Base-by-base conservation (phyloP, 2,113 vertebrate genomes). In the Phoxinus phoxinus region DNA sequence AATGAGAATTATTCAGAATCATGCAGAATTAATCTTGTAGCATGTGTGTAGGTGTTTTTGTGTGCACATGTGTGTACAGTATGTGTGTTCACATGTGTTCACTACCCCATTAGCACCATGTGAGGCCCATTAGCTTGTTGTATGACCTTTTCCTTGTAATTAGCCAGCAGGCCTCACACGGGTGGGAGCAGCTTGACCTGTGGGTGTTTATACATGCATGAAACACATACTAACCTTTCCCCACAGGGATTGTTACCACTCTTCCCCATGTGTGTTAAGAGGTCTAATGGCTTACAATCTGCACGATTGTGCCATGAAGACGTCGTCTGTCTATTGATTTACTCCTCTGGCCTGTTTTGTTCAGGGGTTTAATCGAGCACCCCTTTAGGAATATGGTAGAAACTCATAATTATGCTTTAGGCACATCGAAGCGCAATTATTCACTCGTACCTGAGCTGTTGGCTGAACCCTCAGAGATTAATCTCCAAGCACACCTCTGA, bases 111-210 rank as follows among this genome's bases (percentile, higher is more conserved):
- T 84, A 81, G 59, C 77, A 56, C 56, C 44, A 30, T 81, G 77
- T 87, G 86, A 87, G 1, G 59, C 82, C 41, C 77, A 85, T 85
- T 81, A 85, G 76, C 41, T 85, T 77, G 35, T 51, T 59, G 37
- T 75, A 51, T 87, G 86, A 87, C 86, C 86, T 87, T 81, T 85
- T 85, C 67, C 23, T 63, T 74, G 67, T 84, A 61, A 85, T 67
- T 84, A 79, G 69, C n/a, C 75, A 81, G 76, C 51, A 72, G 63
- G 75, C 19, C 35, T 86, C 41, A 32, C 23, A 3, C 48, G 69
- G 86, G n/a, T 65, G 84, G 75, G 61, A 44, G 67, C 84, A 44
- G 63, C 53, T 74, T 72, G 78, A 75, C 69, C 41, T 21, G 6
- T 46, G 35, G 41, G 63, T 69, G 73, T 46, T 30, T 82, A 21